Evolutionary conservation across 2,888 invertebrate genomes (phyloP).

Genomic region (Laothoe populi): DNA sequence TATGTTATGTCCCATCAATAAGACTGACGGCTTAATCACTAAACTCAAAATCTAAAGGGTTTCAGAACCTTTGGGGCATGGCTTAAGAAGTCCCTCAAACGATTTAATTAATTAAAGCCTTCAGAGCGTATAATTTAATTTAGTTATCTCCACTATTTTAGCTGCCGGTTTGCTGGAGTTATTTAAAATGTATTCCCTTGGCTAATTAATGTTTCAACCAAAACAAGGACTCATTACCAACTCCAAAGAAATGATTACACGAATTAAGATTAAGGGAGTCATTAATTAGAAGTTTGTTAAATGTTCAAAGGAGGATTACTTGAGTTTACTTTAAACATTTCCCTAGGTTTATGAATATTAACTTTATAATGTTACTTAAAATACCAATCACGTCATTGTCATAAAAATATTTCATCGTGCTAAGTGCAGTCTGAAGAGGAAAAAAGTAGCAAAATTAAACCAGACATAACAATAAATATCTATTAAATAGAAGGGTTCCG

Average conservation of each 20-base stretch:
- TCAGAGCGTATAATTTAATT: slow-evolving; percentile 12
- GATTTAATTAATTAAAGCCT: neutral
- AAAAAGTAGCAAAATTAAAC: no score
- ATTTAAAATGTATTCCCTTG: neutral
- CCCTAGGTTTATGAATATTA: neutral
- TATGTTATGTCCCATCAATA: neutral
- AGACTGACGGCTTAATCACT: neutral
- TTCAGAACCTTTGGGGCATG: neutral
- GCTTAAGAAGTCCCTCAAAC: slow-evolving; percentile 1
- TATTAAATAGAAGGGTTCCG: no score
- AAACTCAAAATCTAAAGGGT: neutral
- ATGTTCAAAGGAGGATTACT: neutral
- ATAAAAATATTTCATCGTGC: no score
- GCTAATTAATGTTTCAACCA: neutral
- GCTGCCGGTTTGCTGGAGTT: neutral
- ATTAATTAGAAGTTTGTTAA: neutral
- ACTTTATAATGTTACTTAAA: no score
- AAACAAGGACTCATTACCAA: slow-evolving; percentile 8
- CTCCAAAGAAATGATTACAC: neutral
- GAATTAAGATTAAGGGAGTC: neutral
- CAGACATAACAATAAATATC: no score
- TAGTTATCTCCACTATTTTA: neutral
- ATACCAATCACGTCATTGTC: no score
- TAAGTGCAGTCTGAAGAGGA: no score
- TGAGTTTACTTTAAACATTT: neutral